phyloP scores from a whole-genome alignment of 2,113 vertebrate species.

The Siphamia tubifer region DNA sequence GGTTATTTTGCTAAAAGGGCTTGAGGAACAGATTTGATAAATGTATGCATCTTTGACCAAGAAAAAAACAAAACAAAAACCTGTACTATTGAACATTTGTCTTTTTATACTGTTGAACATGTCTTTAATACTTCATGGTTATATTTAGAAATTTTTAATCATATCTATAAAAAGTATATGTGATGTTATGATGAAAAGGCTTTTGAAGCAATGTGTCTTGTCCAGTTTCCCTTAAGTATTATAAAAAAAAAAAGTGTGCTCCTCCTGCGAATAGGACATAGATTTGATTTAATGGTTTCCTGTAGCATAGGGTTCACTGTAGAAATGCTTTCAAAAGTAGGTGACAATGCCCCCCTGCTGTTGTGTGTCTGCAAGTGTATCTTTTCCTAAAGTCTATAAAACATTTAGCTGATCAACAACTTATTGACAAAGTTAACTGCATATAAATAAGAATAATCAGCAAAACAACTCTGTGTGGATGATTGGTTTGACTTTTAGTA shows the following conservation, averaged over 20 bases:
- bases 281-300: conserved; percentile 22
- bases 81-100: conserved; percentile 20
- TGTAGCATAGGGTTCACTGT: conserved; percentile 29
- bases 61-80: conserved; percentile 12
- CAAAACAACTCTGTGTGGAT: neutral
- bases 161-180: conserved; percentile 11
- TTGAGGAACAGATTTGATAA: conserved; percentile 43
- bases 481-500: neutral
- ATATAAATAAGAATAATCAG: neutral
- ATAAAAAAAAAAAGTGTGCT: conserved; percentile 22
- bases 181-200: conserved; percentile 2
- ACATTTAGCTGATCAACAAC: neutral
- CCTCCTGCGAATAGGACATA: conserved; percentile 4
- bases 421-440: neutral
- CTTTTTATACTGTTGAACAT: conserved; percentile 37
- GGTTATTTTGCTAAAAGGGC: conserved; percentile 57
- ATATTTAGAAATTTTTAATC: conserved; percentile 30
- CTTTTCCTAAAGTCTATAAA: neutral
- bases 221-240: conserved; percentile 15
- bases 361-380: neutral
- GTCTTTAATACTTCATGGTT: conserved; percentile 44
- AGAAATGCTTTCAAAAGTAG: conserved; percentile 9
- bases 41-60: conserved; percentile 46
- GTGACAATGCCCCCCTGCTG: neutral
- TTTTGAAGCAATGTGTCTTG: conserved; percentile 26